Percentiles rank a stretch among this genome's conserved stretches.
These are phyloP conservation scores for Hyles lineata DNA, from an alignment of 2,888 invertebrate genomes.

Conservation along the genomic window DNA sequence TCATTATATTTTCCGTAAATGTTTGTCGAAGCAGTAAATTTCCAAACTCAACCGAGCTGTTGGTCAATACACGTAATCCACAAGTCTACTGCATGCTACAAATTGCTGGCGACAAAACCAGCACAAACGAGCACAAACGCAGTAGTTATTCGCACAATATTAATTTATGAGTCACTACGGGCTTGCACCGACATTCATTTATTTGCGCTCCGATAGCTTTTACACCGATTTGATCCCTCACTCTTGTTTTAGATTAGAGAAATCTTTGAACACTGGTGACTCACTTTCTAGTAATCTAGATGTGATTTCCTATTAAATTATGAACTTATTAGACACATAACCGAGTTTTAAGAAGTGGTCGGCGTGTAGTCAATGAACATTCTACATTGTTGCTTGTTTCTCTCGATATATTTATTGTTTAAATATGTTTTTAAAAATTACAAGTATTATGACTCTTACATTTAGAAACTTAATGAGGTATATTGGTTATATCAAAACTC, in stretches of 20 bases:
- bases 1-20: too few species aligned
- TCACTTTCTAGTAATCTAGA: constrained; percentile 24
- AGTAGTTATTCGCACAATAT: constrained; percentile 14
- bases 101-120: constrained; percentile 15
- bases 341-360: constrained; percentile 1
- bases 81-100: background rate
- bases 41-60: background rate
- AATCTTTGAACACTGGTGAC: constrained; percentile 9
- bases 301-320: constrained; percentile 20
- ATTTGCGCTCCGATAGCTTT: constrained; percentile 15
- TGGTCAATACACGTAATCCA: constrained; percentile 8
- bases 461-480: too few species aligned
- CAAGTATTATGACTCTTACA: too few species aligned
- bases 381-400: background rate
- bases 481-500: too few species aligned
- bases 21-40: too few species aligned
- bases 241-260: constrained; percentile 25
- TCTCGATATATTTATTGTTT: background rate
- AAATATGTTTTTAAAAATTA: background rate
- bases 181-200: constrained; percentile 17
- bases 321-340: constrained; percentile 6
- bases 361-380: background rate
- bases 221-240: constrained; percentile 17
- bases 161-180: constrained; percentile 12
- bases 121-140: background rate